Percentiles rank a stretch among this genome's conserved stretches.
Evolutionary conservation across 1,140 invertebrate species (phyloP).

Genomic region (Psilanteris sp.): DNA sequence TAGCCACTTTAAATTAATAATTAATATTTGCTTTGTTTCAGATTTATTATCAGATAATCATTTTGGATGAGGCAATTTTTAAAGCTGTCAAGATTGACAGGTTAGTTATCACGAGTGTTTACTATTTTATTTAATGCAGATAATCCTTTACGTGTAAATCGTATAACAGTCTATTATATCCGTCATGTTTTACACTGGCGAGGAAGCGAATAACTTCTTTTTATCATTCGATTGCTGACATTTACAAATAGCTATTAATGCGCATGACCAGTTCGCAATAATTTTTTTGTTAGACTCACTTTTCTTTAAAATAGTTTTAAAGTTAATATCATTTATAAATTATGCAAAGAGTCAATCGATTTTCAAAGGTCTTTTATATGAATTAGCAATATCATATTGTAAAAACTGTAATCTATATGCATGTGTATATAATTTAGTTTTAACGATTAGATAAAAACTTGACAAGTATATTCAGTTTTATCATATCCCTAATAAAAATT

Average conservation of each 20-base stretch:
- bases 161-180: no score
- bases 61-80: conserved; percentile 71
- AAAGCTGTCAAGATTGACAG: conserved; percentile 69
- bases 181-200: no score
- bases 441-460: no score
- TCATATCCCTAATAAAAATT: no score
- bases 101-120: conserved; percentile 39
- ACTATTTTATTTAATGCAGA: neutral
- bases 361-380: no score
- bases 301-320: conserved; percentile 15
- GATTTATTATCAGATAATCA: conserved; percentile 65
- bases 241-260: conserved; percentile 10
- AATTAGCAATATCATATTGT: no score
- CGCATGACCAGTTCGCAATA: conserved; percentile 22
- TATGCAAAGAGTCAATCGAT: conserved; percentile 3
- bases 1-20: neutral
- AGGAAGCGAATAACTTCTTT: neutral
- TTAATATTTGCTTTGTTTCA: conserved; percentile 51
- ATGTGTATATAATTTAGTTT: no score
- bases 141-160: neutral
- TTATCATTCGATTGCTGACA: neutral
- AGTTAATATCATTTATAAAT: conserved; percentile 9
- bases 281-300: conserved; percentile 7
- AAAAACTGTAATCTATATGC: no score
- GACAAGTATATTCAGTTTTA: no score